Evolutionary conservation across 2,113 vertebrate species (phyloP), one percentile per base, ranked within the genome.

Genomic region (Lagopus muta): DNA sequence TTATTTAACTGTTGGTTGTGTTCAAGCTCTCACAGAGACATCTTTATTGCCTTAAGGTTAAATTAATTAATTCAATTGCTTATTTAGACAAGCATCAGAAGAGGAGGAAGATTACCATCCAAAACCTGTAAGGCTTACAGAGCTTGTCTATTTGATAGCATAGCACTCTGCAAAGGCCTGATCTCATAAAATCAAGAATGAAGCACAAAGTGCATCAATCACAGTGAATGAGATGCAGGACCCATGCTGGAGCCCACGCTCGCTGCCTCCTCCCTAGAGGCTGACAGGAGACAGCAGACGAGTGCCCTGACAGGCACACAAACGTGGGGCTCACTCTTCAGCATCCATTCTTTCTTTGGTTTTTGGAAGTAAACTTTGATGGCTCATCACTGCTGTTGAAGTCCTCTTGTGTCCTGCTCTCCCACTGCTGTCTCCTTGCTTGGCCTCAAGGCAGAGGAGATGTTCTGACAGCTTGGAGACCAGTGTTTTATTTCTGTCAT

Each of bases 401-500:
- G 25, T 21, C 34, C 34, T 52, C 14, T 40, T 67, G 42, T 86
- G n/a, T 27, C 28, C 8, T 80, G 28, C 11, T 88, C 14, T 80
- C 24, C 17, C 48, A 79, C 30, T 86, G 55, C 60, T 93, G 40
- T 75, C 70, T 70, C 79, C 45, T 34, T 79, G 62, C 54, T 47
- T 61, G 30, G 58, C 93, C 32, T 24, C 4, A 2, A 79, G 79
- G 50, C 78, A 82, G n/a, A 12, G 45, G 1, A 76, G 82, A 47
- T 74, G 64, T 79, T 87, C 67, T 89, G 87, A 89, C 84, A 92
- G 48, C 58, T 52, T 48, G 32, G 82, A 80, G 48, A 76, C 30
- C 5, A 6, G 21, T 36, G 38, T 62, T 90, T 85, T 66, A 91
- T 85, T 95, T 90, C 92, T 89, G 84, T 82, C 62, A 74, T 73